Base-by-base conservation (phyloP, 2,113 vertebrate genomes). In the Brachyhypopomus occidentalis region DNA sequence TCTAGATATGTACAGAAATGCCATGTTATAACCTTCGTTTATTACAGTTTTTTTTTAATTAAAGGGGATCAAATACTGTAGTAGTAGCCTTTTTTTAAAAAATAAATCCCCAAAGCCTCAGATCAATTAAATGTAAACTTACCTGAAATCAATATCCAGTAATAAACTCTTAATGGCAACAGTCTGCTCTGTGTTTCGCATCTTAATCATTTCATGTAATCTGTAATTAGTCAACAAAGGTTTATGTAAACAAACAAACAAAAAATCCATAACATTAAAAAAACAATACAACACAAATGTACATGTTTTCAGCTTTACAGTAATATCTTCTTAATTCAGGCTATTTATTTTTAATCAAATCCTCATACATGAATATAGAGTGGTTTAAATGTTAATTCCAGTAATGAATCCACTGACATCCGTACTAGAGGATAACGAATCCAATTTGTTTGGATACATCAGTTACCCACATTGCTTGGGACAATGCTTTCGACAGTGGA, bases 71-170 rank as follows among this genome's bases (percentile, higher is more conserved):
- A 30, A 48, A 19, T 52, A 36, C 45, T 52, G 9, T 52, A 52
- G 9, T 1, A 1, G 12, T 52, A 9, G 12, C 12, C 5, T 52
- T 52, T 52, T 52, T 52, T 52, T 30, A 30, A 30, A 3, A 30
- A 30, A 70, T 23, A 69, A 71, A 56, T 14, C 19, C 25, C 14
- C 0, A 36, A 6, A 55, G 30, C 9, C 1, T 20, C 23, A 52
- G 30, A 7, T 2, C 17, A 67, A 38, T 5, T 48, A 27, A 20
- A 64, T 0, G 0, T 60, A 7, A 3, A 67, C 81, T 62, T 80
- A 98, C 98, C 97, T 97, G 92, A 96, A 96, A 92, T 99, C 97
- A 86, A 98, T 97, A 92, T 98, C 97, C 89, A 99, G 88, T 85
- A 98, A 90, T 71, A 98, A 94, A 88, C 96, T 98, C 91, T 90